These are phyloP conservation scores for Craniophora ligustri DNA, from an alignment of 2,888 invertebrate genomes.

Conservation along the genomic window DNA sequence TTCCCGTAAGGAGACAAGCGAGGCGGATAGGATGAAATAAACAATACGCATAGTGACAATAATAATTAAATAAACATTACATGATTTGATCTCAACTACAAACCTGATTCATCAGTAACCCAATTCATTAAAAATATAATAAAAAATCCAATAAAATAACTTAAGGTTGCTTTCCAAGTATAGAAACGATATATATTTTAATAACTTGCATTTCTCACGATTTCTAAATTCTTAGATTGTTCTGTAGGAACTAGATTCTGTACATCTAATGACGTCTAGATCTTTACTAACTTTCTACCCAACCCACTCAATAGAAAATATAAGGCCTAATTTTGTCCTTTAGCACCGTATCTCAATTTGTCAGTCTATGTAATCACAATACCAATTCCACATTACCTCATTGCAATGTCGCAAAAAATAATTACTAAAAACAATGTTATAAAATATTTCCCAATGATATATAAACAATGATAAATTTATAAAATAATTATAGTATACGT, in stretches of 20 bases:
- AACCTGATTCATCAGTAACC: conserved; percentile 13
- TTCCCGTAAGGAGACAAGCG: background rate
- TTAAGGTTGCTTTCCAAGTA: background rate
- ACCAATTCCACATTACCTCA: conserved; percentile 43
- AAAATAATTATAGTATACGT: conserved; percentile 48
- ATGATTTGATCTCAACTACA: conserved; percentile 4
- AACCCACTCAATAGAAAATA: conserved; percentile 44
- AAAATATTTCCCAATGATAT: conserved; percentile 54
- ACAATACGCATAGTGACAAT: background rate
- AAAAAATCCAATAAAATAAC: conserved; percentile 14
- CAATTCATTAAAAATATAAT: conserved; percentile 10
- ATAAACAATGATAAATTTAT: conserved; percentile 57
- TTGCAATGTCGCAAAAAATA: conserved; percentile 41
- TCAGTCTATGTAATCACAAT: conserved; percentile 71
- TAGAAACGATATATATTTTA: conserved; percentile 14
- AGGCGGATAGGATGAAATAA: background rate
- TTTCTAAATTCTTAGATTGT: conserved; percentile 13
- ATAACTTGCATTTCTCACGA: conserved; percentile 2
- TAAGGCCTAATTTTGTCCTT: conserved; percentile 52
- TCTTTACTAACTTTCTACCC: conserved; percentile 25
- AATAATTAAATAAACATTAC: background rate
- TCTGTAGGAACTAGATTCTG: conserved; percentile 42
- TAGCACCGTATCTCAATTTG: conserved; percentile 62
- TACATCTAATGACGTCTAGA: conserved; percentile 51
- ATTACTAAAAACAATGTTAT: conserved; percentile 52